phyloP scores from a whole-genome alignment of 1,140 invertebrate species.

The Drosophila ambigua region DNA sequence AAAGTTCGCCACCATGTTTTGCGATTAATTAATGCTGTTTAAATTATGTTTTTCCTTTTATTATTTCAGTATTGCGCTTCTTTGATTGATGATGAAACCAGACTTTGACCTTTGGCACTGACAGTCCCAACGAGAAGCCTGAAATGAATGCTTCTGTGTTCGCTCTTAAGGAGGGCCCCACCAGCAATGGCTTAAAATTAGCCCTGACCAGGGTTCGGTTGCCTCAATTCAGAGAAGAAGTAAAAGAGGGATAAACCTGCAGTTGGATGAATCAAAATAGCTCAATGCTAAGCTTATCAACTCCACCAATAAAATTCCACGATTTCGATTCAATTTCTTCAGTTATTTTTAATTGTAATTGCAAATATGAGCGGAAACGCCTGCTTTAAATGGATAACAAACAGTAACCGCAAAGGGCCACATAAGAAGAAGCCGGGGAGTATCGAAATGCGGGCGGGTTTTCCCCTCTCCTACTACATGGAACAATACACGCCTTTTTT shows the following conservation, averaged over 20 bases:
- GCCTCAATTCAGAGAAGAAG: background rate
- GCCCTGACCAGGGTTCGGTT: slow-evolving; percentile 1
- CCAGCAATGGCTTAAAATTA: slow-evolving; percentile 3
- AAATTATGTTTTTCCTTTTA: slow-evolving; percentile 10
- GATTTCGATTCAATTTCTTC: background rate
- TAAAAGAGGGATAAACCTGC: too few relatives aligned
- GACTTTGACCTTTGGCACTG: slow-evolving; percentile 80
- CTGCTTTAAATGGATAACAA: slow-evolving; percentile 65
- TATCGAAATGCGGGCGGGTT: background rate
- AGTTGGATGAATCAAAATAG: too few relatives aligned
- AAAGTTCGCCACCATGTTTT: slow-evolving; percentile 2
- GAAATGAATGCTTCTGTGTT: slow-evolving; percentile 18
- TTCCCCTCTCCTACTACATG: background rate
- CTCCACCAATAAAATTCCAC: background rate
- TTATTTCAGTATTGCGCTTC: slow-evolving; percentile 14
- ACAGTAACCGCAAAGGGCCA: slow-evolving; percentile 26
- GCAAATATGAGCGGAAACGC: slow-evolving; percentile 73
- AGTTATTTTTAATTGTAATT: slow-evolving; percentile 63
- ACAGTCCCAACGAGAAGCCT: slow-evolving; percentile 37
- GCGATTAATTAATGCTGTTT: slow-evolving; percentile 70
- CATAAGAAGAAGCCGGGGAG: background rate
- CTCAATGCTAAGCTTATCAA: too few relatives aligned
- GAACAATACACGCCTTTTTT: slow-evolving; percentile 5
- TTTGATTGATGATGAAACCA: slow-evolving; percentile 81
- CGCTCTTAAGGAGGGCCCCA: slow-evolving; percentile 2